A percentile compares a stretch with the other conserved stretches of the same genome.
These are phyloP conservation scores for Ditylenchus dipsaci DNA, from an alignment of 1,140 invertebrate genomes.

Conservation along the genomic window DNA sequence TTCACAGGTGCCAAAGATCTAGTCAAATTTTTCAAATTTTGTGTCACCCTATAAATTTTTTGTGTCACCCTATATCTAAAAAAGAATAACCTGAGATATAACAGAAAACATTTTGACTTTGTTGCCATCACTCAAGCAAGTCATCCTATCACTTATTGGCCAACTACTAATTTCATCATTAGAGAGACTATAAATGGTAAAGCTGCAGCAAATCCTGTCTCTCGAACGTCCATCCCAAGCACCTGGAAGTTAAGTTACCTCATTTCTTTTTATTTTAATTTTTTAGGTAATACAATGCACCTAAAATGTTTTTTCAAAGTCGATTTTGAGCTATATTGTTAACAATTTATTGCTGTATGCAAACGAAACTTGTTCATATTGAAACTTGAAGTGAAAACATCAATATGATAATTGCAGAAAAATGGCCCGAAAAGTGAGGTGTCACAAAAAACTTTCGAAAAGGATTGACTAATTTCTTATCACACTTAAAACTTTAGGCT, in stretches of 20 bases:
- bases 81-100: conserved; percentile 15
- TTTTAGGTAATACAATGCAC: neutral
- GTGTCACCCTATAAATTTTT: too few relatives aligned
- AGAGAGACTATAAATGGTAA: conserved; percentile 19
- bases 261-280: neutral
- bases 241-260: conserved; percentile 3
- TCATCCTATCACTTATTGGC: conserved; percentile 10
- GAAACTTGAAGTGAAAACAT: too few relatives aligned
- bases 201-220: conserved; percentile 23
- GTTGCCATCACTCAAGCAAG: conserved; percentile 2
- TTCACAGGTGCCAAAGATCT: too few relatives aligned
- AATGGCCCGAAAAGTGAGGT: too few relatives aligned
- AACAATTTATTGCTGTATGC: too few relatives aligned
- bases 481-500: too few relatives aligned
- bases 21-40: too few relatives aligned
- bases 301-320: neutral
- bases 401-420: too few relatives aligned
- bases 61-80: too few relatives aligned
- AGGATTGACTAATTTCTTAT: too few relatives aligned
- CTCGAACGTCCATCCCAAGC: conserved; percentile 16
- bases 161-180: conserved; percentile 13
- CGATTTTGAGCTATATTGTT: neutral
- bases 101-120: conserved; percentile 15
- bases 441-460: too few relatives aligned
- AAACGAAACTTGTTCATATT: too few relatives aligned